Percentiles rank a stretch among this genome's conserved stretches.
These are phyloP conservation scores for Galerucella pusilla DNA, from an alignment of 2,888 invertebrate species.

Conservation along the genomic window DNA sequence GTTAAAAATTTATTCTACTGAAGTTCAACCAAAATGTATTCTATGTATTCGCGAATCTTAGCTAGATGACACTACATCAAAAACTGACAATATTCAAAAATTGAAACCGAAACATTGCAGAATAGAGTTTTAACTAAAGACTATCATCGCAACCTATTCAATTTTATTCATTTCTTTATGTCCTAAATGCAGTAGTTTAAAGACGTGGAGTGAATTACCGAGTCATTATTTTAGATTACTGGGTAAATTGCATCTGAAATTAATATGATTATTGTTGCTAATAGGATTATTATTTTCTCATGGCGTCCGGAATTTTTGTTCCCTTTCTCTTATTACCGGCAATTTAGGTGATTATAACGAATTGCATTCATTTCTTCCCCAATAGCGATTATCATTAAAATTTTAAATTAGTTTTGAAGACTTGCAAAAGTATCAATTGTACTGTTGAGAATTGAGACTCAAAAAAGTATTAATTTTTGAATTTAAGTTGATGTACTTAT, in stretches of 20 bases:
- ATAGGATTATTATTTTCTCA: constrained; percentile 42
- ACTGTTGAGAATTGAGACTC: not conserved
- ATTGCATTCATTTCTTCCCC: constrained; percentile 16
- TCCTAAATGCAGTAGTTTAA: not conserved
- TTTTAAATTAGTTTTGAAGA: constrained; percentile 34
- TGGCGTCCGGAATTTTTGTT: constrained; percentile 18
- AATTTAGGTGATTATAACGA: constrained; percentile 28
- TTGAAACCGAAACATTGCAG: too few relatives aligned
- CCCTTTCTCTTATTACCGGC: constrained; percentile 32
- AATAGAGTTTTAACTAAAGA: too few relatives aligned
- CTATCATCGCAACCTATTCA: not conserved
- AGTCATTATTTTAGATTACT: constrained; percentile 39
- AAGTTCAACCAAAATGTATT: too few relatives aligned
- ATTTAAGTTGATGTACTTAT: not conserved
- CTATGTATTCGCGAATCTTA: too few relatives aligned
- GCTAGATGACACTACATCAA: too few relatives aligned
- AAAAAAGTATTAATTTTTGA: not conserved
- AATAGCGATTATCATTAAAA: constrained; percentile 11
- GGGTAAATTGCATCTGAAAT: constrained; percentile 37
- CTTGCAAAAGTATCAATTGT: constrained; percentile 32
- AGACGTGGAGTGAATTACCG: not conserved
- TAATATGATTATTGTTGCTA: constrained; percentile 39
- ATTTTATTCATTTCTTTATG: not conserved
- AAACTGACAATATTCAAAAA: too few relatives aligned
- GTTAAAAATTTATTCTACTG: too few relatives aligned